Conservation (phyloP, 2,113 vertebrate genomes). For the Amblyopsis rosae region DNA sequence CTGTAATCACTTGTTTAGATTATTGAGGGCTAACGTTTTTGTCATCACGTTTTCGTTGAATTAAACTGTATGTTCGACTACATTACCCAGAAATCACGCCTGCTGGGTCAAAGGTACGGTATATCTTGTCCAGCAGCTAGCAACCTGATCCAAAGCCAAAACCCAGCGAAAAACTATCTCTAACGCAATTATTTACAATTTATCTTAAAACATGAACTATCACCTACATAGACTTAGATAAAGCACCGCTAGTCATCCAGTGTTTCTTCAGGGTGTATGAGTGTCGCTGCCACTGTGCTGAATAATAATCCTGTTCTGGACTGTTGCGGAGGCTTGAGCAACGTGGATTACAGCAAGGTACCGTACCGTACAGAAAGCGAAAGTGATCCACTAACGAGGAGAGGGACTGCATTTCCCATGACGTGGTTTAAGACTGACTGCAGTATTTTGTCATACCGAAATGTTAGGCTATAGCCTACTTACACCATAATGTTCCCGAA, state of each 20-base stretch:
- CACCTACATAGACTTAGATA: too few relatives aligned
- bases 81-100: slow-evolving; percentile 65
- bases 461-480: too few relatives aligned
- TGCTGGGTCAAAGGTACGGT: slow-evolving; percentile 30
- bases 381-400: neutral
- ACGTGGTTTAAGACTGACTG: too few relatives aligned
- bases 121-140: neutral
- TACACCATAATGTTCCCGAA: too few relatives aligned
- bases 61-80: slow-evolving; percentile 6
- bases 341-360: slow-evolving; percentile 79
- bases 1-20: neutral
- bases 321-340: slow-evolving; percentile 76
- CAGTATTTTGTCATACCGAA: too few relatives aligned
- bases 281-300: slow-evolving; percentile 5
- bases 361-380: slow-evolving; percentile 22
- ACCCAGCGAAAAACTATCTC: neutral
- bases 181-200: neutral
- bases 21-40: neutral
- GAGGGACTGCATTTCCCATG: neutral
- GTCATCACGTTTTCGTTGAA: neutral
- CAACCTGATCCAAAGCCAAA: neutral
- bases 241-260: neutral
- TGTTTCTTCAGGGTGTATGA: slow-evolving; percentile 41
- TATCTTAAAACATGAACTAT: neutral
- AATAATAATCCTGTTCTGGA: slow-evolving; percentile 37